Percentiles rank a stretch among this genome's conserved stretches.
These are phyloP conservation scores for Athene noctua DNA, from an alignment of 2,113 vertebrate species.

Conservation along the genomic window DNA sequence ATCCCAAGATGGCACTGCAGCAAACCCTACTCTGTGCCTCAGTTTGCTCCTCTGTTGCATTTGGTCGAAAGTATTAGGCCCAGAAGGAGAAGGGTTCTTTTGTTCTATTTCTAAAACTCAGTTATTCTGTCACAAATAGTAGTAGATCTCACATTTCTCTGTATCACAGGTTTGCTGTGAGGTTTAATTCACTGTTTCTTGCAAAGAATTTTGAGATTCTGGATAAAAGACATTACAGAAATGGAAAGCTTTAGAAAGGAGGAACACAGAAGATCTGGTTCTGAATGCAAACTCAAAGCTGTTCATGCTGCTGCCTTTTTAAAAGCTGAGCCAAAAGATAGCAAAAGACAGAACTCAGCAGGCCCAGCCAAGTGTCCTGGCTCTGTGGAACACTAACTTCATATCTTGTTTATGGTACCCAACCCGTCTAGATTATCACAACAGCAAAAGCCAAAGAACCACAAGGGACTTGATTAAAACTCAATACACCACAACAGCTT, in stretches of 20 bases:
- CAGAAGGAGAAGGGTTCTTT: background rate
- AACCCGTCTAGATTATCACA: background rate
- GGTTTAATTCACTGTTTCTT: background rate
- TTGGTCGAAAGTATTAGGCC: background rate
- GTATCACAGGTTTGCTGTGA: background rate
- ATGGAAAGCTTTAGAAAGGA: background rate
- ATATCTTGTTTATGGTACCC: background rate
- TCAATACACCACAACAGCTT: background rate
- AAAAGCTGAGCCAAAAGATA: background rate
- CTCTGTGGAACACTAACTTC: background rate
- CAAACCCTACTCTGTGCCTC: background rate
- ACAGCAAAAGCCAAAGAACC: background rate
- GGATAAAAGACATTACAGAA: background rate
- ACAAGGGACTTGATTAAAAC: background rate
- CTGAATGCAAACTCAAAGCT: slow-evolving; percentile 1
- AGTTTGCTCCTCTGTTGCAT: background rate
- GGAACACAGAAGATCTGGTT: background rate
- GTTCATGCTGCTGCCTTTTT: background rate
- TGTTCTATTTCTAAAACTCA: background rate
- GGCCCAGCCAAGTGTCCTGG: background rate
- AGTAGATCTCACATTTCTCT: background rate
- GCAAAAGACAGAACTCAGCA: background rate
- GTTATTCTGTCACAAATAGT: background rate
- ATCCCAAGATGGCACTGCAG: background rate
- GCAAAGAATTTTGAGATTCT: background rate